phyloP scores from a whole-genome alignment of 2,888 invertebrate genomes.

The Tubulanus polymorphus region DNA sequence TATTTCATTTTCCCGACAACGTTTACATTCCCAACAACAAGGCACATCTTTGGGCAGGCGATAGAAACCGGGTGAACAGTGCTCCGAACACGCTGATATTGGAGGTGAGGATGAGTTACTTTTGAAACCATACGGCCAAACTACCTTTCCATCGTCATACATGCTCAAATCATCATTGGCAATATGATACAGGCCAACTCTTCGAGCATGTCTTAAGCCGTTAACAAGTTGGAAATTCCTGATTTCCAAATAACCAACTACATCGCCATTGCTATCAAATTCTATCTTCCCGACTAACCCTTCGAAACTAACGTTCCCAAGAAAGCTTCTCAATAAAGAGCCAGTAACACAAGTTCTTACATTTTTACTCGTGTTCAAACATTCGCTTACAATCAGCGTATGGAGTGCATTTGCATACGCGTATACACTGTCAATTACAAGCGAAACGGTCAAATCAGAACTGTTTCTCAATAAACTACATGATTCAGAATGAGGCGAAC shows the following conservation, averaged over 20 bases:
- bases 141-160: background rate
- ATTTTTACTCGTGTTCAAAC: slow-evolving; percentile 17
- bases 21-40: slow-evolving; percentile 27
- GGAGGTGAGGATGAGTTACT: too few species aligned
- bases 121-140: too few species aligned
- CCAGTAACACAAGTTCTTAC: slow-evolving; percentile 24
- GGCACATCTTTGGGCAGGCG: slow-evolving; percentile 15
- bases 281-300: slow-evolving; percentile 31
- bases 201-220: background rate
- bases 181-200: background rate
- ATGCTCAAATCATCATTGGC: background rate
- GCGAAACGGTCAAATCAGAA: slow-evolving; percentile 10
- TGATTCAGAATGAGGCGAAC: too few species aligned
- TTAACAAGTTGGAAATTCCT: slow-evolving; percentile 25
- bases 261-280: slow-evolving; percentile 38
- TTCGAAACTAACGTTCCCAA: slow-evolving; percentile 25
- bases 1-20: slow-evolving; percentile 22
- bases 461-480: too few species aligned
- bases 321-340: slow-evolving; percentile 22
- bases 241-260: slow-evolving; percentile 31
- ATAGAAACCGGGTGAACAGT: too few species aligned
- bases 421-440: slow-evolving; percentile 29
- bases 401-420: slow-evolving; percentile 30
- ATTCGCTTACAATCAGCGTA: slow-evolving; percentile 24
- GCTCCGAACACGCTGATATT: too few species aligned